phyloP scores from a whole-genome alignment of 1,140 invertebrate species.

The Philotrypesis tridentata region DNA sequence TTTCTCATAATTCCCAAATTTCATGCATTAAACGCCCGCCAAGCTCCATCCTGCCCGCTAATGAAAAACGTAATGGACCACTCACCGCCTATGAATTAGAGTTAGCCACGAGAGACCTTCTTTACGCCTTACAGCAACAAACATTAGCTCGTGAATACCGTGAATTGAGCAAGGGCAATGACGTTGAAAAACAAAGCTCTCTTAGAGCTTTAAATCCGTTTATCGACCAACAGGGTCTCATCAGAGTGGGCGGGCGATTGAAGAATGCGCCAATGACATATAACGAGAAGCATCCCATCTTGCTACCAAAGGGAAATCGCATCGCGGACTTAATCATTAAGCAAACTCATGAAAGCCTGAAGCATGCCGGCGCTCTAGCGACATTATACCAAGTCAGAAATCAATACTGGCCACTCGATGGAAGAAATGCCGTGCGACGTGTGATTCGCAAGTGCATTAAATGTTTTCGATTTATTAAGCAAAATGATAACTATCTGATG shows the following conservation, averaged over 20 bases:
- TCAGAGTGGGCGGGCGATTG: constrained; percentile 66
- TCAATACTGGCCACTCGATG: constrained; percentile 54
- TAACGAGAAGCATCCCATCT: constrained; percentile 61
- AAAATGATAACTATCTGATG: constrained; percentile 50
- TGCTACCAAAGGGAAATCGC: constrained; percentile 56
- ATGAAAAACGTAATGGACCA: background rate
- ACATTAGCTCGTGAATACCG: constrained; percentile 55
- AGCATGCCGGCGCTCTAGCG: constrained; percentile 61
- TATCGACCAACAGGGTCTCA: constrained; percentile 58
- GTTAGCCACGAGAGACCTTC: background rate
- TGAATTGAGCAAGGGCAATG: constrained; percentile 36
- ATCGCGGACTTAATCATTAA: constrained; percentile 49
- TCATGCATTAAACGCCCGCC: no score
- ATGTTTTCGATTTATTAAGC: constrained; percentile 44
- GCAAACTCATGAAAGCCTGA: constrained; percentile 30
- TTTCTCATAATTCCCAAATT: no score
- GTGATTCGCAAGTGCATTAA: constrained; percentile 39
- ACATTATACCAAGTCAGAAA: constrained; percentile 46
- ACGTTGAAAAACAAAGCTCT: background rate
- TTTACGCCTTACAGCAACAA: background rate
- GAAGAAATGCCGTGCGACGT: constrained; percentile 30
- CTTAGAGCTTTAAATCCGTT: constrained; percentile 59
- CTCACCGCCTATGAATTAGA: background rate
- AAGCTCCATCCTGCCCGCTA: background rate
- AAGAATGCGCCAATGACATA: constrained; percentile 52